Percentiles rank a stretch among this genome's conserved stretches.
phyloP scores from a whole-genome alignment of 2,113 vertebrate species.

The Piprites chloris region DNA sequence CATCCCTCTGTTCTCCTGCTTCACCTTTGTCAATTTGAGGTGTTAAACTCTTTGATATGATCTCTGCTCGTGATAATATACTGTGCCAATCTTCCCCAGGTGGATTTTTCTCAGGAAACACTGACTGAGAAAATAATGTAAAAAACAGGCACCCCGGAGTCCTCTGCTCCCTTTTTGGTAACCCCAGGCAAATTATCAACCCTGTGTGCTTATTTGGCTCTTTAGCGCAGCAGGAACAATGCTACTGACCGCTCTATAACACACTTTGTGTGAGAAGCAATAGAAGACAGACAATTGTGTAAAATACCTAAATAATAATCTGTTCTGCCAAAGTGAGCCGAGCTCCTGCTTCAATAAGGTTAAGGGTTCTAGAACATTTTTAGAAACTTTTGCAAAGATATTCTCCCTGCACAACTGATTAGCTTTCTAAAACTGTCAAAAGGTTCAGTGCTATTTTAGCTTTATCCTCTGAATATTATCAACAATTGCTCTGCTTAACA shows the following conservation, averaged over 20 bases:
- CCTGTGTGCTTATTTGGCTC: not conserved
- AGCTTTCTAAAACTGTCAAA: not conserved
- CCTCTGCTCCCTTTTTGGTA: not conserved
- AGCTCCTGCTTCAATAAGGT: not conserved
- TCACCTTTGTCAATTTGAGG: not conserved
- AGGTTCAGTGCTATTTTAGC: not conserved
- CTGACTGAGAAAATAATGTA: not conserved
- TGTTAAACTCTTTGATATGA: conserved; percentile 14
- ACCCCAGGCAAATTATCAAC: not conserved
- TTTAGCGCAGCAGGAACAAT: not conserved
- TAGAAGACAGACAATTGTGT: not conserved
- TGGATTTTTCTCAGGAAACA: not conserved
- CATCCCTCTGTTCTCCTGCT: not conserved
- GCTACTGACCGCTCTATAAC: not conserved
- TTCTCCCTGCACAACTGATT: not conserved
- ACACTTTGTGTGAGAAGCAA: not conserved
- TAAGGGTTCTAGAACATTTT: not conserved
- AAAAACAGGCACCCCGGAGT: not conserved
- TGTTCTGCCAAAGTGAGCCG: not conserved
- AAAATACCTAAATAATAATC: not conserved
- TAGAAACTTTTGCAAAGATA: not conserved
- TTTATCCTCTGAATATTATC: not conserved
- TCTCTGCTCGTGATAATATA: not conserved
- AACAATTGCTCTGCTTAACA: not conserved
- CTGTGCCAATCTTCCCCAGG: not conserved